A percentile compares a stretch with the other conserved stretches of the same genome.
Conservation (phyloP, 2,888 invertebrate genomes). For the Melangyna quadrimaculata region DNA sequence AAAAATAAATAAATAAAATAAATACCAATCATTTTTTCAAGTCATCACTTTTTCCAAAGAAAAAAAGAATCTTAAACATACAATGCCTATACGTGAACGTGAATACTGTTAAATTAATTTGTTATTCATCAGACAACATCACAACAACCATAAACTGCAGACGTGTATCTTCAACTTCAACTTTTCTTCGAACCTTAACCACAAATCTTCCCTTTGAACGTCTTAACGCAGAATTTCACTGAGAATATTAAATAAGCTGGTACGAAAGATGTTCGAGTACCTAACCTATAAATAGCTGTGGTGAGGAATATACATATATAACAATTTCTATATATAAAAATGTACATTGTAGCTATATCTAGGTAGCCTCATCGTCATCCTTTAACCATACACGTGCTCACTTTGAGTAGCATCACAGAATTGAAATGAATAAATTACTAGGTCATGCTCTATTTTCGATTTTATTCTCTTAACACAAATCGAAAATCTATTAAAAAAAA, state of each 20-base stretch:
- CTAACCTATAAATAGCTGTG: too few relatives aligned
- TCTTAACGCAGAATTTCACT: background rate
- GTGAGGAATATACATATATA: background rate
- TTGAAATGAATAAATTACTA: constrained; percentile 61
- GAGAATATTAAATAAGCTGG: constrained; percentile 7
- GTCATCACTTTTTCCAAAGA: background rate
- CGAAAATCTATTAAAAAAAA: constrained; percentile 43
- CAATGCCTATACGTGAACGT: background rate
- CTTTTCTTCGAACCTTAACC: background rate
- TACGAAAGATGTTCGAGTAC: background rate
- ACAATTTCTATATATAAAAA: background rate
- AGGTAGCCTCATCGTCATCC: background rate
- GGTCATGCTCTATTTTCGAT: constrained; percentile 51
- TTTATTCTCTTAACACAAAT: constrained; percentile 12
- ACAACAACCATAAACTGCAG: background rate
- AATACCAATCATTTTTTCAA: background rate
- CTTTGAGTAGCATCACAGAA: constrained; percentile 23
- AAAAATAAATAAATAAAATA: too few relatives aligned
- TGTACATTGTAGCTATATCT: too few relatives aligned
- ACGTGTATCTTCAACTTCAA: background rate
- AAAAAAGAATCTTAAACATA: background rate
- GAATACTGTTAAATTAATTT: constrained; percentile 3
- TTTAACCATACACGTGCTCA: constrained; percentile 30
- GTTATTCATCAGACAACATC: constrained; percentile 25
- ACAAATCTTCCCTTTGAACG: background rate